Evolutionary conservation across 2,797 vertebrate species (phyloP), one percentile per base, ranked within the genome.

Genomic region (Orientallactaga sibirica): DNA sequence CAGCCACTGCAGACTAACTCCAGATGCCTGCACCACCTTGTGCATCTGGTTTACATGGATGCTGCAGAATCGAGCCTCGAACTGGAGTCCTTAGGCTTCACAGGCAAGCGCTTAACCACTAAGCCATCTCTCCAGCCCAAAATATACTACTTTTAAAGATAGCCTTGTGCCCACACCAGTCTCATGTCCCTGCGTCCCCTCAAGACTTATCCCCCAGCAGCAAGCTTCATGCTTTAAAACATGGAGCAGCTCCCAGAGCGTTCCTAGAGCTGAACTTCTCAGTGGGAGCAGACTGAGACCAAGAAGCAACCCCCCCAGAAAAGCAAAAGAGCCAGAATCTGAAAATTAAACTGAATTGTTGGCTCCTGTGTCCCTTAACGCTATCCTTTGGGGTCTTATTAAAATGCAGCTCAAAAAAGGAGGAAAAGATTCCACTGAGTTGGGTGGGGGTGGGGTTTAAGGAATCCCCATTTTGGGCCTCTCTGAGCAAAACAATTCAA

Each of bases 321-420:
- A 74, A 79, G 52, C 19, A 64, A 81, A 86, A 85, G 76, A 79
- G 43, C 61, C 37, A 62, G 33, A 43, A 29, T 91, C 86, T 91
- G 81, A 93, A 94, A 93, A 58, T 73, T 86, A 84, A 95, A 73
- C 71, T 48, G 29, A 84, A 86, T 48, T 19, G 25, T 71, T 84
- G 86, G 24, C 71, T 92, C 22, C 25, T 86, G 76, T 15, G 37
- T 7, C 78, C 73, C 37, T 61, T 20, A 68, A 62, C 68, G 71
- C 41, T 4, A 0, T 86, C 94, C 80, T 86, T 41, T 86, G 86
- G 76, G 88, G 22, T 86, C 86, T 96, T 75, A 91, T 92, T 94
- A 95, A 94, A 94, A 93, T 22, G 48, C 37, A 95, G 33, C 68
- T 88, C 66, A 14, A 33, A 66, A 83, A 52, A 74, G 86, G 74